These are phyloP conservation scores for Noctua janthina DNA, from an alignment of 2,888 invertebrate genomes.

Conservation along the genomic window DNA sequence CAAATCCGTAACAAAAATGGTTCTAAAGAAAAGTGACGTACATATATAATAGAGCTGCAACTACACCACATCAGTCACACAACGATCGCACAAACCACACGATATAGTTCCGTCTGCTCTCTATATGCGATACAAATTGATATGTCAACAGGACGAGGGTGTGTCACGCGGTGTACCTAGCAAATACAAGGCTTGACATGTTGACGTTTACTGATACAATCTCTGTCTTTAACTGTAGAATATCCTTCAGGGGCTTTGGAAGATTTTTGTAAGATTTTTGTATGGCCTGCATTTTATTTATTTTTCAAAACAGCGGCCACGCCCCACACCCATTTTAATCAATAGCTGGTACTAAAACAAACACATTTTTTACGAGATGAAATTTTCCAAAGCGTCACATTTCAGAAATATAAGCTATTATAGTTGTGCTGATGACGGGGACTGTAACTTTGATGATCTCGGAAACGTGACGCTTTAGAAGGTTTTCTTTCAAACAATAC, in stretches of 20 bases:
- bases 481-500: no score
- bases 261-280: no score
- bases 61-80: background rate
- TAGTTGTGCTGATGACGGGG: no score
- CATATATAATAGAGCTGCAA: background rate
- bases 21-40: background rate
- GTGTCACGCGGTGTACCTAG: background rate
- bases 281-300: no score
- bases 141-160: constrained; percentile 67
- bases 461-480: no score
- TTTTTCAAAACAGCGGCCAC: no score
- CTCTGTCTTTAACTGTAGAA: constrained; percentile 20
- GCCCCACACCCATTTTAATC: no score
- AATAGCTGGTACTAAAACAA: no score
- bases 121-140: constrained; percentile 63
- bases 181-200: constrained; percentile 42
- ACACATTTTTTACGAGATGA: no score
- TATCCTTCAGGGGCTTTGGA: background rate
- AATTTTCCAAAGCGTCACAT: no score
- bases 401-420: no score
- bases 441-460: no score
- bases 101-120: background rate
- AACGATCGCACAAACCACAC: background rate
- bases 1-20: background rate
- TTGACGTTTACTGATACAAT: constrained; percentile 58